Base-by-base conservation (phyloP, 2,113 vertebrate species). In the Lanius ludovicianus region DNA sequence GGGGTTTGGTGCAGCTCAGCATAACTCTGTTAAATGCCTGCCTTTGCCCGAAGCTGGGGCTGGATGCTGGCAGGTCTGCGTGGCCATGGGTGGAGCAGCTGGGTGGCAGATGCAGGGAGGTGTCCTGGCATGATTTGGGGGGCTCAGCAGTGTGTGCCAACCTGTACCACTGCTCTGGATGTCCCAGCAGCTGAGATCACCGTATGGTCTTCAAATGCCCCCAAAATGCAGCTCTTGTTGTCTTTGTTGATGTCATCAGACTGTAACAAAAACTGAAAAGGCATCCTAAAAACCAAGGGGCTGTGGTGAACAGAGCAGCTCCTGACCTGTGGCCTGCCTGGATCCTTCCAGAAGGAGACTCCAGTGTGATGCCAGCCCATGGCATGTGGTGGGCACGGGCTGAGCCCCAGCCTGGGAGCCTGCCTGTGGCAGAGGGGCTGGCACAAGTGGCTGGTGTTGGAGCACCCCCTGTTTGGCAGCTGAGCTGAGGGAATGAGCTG, bases 341-440 rank as follows among this genome's bases (percentile, higher is more conserved):
- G 39, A 37, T 47, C 42, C 42, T 37, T 31, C 33, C n/a, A 65
- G 56, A 62, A 37, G 70, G 60, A 24, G 42, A 22, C 25, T 52
- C 17, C 35, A 30, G 0, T 0, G 1, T 2, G 1, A 1, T 68
- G 39, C 71, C 62, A 57, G 85, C 44, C 44, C 14, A 0, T 11
- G n/a, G 68, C 31, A 8, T 1, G 1, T 4, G 9, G 14, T 2
- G 28, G 71, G 62, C n/a, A 9, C 9, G 1, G 62, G 24, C 57
- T 84, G 82, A 62, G 80, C 76, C 28, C 44, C 1, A 3, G 30
- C 16, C 50, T 20, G 64, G 52, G 8, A 7, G 41, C 44, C 37
- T 35, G 21, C 23, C 49, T 16, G 33, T 15, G 39, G 10, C 28
- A 22, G 9, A 12, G 46, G n/a, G 60, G 44, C 30, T 30, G 55